phyloP scores from a whole-genome alignment of 2,888 invertebrate species.

The Netelia fuscicornis region DNA sequence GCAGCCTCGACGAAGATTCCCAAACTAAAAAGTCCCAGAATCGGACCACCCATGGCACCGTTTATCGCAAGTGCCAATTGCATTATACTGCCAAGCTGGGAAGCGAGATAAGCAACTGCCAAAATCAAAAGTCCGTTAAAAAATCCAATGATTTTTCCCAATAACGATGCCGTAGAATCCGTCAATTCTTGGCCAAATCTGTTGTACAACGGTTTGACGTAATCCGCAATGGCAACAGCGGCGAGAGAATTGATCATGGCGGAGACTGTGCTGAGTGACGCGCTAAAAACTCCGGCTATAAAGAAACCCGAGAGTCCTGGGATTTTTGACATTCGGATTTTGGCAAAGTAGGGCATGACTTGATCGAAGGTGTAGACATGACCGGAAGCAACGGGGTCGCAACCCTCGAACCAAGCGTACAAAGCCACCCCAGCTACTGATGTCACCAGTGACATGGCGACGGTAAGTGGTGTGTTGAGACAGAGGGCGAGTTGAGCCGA shows the following conservation, averaged over 20 bases:
- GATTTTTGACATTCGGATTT: constrained; percentile 86
- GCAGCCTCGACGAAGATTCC: constrained; percentile 95
- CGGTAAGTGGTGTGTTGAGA: constrained; percentile 92
- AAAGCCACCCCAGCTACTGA: constrained; percentile 90
- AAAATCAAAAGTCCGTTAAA: constrained; percentile 77
- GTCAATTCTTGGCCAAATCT: constrained; percentile 88
- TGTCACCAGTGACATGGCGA: constrained; percentile 89
- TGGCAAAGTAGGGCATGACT: constrained; percentile 91
- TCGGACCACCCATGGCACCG: constrained; percentile 94
- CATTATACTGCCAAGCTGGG: constrained; percentile 77
- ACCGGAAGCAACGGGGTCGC: constrained; percentile 91
- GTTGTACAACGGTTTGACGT: constrained; percentile 87
- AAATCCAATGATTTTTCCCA: constrained; percentile 83
- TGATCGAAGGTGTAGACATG: constrained; percentile 89
- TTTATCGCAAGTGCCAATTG: constrained; percentile 92
- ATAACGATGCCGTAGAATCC: constrained; percentile 90
- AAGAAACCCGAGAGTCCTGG: constrained; percentile 83
- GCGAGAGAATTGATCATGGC: constrained; percentile 96
- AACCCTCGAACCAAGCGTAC: constrained; percentile 92
- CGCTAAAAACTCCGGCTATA: constrained; percentile 92
- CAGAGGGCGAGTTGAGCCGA: constrained; percentile 90
- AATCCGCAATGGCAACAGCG: constrained; percentile 95
- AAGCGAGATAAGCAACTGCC: constrained; percentile 77
- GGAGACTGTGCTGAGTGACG: constrained; percentile 96
- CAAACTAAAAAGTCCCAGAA: constrained; percentile 93